Conservation (phyloP, 2,113 vertebrate species). For the Brachypteracias leptosomus region DNA sequence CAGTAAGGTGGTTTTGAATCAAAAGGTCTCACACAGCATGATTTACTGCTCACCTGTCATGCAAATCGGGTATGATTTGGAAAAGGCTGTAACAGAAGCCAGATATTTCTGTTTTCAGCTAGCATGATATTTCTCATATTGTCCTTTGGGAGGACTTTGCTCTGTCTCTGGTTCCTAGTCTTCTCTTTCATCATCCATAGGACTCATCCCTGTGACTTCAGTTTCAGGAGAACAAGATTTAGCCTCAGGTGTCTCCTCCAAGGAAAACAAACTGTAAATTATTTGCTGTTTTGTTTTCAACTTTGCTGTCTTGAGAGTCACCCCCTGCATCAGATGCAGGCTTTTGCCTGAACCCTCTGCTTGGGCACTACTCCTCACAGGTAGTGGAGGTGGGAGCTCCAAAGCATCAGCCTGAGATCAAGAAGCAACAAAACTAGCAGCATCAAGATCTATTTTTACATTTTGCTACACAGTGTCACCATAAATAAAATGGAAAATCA, state of each 20-base stretch:
- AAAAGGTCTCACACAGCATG: not conserved
- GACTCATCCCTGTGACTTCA: not conserved
- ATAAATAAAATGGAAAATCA: conserved; percentile 67
- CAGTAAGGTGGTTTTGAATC: not conserved
- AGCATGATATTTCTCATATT: not conserved
- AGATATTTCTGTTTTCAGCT: not conserved
- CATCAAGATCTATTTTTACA: conserved; percentile 66
- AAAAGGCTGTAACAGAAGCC: not conserved
- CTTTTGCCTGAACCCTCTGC: not conserved
- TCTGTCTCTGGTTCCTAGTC: not conserved
- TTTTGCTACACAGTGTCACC: conserved; percentile 44
- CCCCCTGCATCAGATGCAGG: not conserved
- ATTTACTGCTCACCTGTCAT: not conserved
- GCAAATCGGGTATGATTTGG: not conserved
- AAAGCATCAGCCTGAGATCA: conserved; percentile 44
- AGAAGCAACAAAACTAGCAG: conserved; percentile 62
- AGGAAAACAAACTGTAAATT: not conserved
- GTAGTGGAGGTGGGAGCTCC: not conserved
- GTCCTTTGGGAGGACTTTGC: not conserved
- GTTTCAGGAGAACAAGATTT: not conserved
- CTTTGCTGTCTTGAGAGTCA: not conserved
- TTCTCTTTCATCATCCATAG: not conserved
- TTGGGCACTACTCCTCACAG: not conserved
- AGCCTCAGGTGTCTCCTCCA: not conserved
- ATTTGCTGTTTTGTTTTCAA: not conserved